Percentiles rank a stretch among this genome's conserved stretches.
Conservation (phyloP, 2,888 invertebrate species). For the Heliconius erato region DNA sequence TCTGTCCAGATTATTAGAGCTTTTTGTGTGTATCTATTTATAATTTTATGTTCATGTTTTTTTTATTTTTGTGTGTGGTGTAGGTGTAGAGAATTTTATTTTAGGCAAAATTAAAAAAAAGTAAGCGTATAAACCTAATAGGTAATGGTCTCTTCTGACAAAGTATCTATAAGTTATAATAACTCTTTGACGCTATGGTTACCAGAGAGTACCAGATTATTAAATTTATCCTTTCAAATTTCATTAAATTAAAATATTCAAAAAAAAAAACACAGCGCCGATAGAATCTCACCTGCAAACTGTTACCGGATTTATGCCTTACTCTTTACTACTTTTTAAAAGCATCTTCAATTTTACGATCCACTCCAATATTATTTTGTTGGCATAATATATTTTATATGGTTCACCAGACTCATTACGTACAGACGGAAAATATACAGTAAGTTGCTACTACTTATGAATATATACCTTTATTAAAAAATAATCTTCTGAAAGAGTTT, state of each 20-base stretch:
- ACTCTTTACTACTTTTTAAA: constrained; percentile 82
- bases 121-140: too few species aligned
- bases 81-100: neutral
- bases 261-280: constrained; percentile 67
- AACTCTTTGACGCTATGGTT: too few species aligned
- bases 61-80: neutral
- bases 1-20: constrained; percentile 62
- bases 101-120: neutral
- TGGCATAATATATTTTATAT: constrained; percentile 37
- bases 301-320: constrained; percentile 73
- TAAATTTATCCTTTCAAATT: neutral
- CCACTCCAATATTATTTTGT: constrained; percentile 57
- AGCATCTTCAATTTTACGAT: constrained; percentile 65
- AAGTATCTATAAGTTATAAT: too few species aligned
- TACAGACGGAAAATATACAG: neutral
- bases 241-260: constrained; percentile 13
- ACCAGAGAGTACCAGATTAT: neutral
- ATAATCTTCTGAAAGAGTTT: neutral
- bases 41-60: neutral
- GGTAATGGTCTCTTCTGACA: too few species aligned
- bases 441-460: neutral
- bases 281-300: constrained; percentile 74
- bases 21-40: neutral
- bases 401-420: constrained; percentile 28
- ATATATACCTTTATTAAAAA: neutral